Conservation (phyloP, 2,113 vertebrate species). For the Heliornis fulica region DNA sequence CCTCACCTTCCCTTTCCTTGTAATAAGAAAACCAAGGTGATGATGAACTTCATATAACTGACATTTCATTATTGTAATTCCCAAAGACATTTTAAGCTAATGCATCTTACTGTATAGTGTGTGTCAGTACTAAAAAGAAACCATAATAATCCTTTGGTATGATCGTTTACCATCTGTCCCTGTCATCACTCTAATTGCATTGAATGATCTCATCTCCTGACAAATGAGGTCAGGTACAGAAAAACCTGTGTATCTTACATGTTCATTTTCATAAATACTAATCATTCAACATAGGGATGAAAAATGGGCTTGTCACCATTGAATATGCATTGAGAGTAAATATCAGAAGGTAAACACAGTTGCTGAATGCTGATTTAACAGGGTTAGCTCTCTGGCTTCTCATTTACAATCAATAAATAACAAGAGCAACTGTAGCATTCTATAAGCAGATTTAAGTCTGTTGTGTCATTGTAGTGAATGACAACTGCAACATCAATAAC, state of each 20-base stretch:
- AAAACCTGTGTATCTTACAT: not conserved
- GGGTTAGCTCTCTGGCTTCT: not conserved
- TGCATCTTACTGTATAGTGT: not conserved
- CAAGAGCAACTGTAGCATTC: not conserved
- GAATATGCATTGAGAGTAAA: not conserved
- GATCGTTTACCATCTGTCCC: not conserved
- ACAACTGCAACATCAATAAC: not conserved
- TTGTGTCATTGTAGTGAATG: not conserved
- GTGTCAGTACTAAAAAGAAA: not conserved
- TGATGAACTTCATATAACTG: not conserved
- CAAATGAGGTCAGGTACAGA: conserved; percentile 6
- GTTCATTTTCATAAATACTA: conserved; percentile 26
- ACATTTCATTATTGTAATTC: not conserved
- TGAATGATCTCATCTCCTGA: conserved; percentile 3
- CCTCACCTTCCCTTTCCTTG: not conserved
- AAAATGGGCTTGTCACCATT: not conserved
- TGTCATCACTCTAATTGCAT: conserved; percentile 14
- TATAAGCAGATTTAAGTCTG: not conserved
- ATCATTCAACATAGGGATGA: not conserved
- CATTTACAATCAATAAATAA: not conserved
- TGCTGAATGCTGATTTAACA: not conserved
- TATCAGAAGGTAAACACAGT: not conserved
- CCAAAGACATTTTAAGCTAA: not conserved
- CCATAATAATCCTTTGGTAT: not conserved
- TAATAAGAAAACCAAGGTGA: not conserved